phyloP scores from a whole-genome alignment of 2,888 invertebrate species.

The Drepana falcataria region DNA sequence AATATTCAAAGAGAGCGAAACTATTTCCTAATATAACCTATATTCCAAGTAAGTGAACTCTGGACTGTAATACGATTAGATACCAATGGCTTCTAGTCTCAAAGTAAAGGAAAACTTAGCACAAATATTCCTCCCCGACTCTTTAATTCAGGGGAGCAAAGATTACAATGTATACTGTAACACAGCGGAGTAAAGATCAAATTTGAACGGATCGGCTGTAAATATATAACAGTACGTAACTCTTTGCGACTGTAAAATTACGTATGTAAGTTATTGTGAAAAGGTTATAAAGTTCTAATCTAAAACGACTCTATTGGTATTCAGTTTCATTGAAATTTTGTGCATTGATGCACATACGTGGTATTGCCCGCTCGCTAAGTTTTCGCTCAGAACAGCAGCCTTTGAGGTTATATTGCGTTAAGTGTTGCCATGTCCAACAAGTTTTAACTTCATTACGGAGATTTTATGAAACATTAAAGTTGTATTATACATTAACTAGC shows the following conservation, averaged over 20 bases:
- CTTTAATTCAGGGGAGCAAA: constrained; percentile 1
- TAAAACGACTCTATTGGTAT: constrained; percentile 32
- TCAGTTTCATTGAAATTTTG: constrained; percentile 29
- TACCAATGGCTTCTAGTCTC: constrained; percentile 21
- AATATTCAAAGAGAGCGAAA: constrained; percentile 22
- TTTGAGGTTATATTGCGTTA: constrained; percentile 59
- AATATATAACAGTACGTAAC: constrained; percentile 10
- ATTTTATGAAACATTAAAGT: background rate
- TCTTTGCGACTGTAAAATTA: constrained; percentile 33
- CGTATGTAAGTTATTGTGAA: constrained; percentile 34
- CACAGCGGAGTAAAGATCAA: constrained; percentile 6
- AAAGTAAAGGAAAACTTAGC: too few relatives aligned
- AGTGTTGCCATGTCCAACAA: constrained; percentile 47
- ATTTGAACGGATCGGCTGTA: constrained; percentile 6
- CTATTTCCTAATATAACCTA: constrained; percentile 18
- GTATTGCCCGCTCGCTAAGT: constrained; percentile 50
- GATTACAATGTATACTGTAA: background rate
- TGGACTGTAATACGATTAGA: constrained; percentile 46
- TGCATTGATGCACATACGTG: constrained; percentile 40
- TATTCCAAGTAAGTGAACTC: constrained; percentile 22
- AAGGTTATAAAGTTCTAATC: constrained; percentile 39
- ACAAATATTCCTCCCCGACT: too few relatives aligned
- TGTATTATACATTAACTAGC: constrained; percentile 1
- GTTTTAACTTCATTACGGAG: background rate
- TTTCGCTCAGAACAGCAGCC: constrained; percentile 59